Evolutionary conservation across 1,140 invertebrate species (phyloP).

Genomic region (Linepithema humile): DNA sequence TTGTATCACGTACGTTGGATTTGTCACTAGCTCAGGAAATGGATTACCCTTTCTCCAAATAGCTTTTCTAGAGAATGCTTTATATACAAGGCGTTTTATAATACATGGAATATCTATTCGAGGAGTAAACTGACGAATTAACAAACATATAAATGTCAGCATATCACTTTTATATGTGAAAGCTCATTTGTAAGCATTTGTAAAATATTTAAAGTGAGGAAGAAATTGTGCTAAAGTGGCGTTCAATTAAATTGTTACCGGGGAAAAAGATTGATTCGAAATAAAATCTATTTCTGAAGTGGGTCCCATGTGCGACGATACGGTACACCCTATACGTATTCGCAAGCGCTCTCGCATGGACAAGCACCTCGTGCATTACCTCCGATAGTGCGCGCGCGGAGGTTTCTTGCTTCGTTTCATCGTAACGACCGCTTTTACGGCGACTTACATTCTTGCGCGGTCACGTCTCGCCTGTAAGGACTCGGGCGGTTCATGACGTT

Average conservation of each 20-base stretch:
- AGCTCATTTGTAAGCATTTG: no score
- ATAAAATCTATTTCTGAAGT: constrained; percentile 2
- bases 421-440: constrained; percentile 53
- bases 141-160: background rate
- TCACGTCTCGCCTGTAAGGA: constrained; percentile 35
- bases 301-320: background rate
- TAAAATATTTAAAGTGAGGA: no score
- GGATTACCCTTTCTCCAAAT: background rate
- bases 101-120: background rate
- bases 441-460: constrained; percentile 51
- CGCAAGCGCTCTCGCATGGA: background rate
- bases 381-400: background rate
- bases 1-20: background rate
- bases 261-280: background rate
- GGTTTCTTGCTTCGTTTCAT: constrained; percentile 52
- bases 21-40: background rate
- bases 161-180: no score
- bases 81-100: background rate
- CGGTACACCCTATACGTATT: background rate
- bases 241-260: background rate
- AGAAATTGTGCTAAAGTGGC: no score
- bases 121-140: background rate
- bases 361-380: constrained; percentile 21
- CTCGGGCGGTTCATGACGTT: constrained; percentile 1
- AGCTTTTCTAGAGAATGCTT: background rate